These are phyloP conservation scores for Reticulitermes lucifugus DNA, from an alignment of 2,888 invertebrate species.

Conservation along the genomic window DNA sequence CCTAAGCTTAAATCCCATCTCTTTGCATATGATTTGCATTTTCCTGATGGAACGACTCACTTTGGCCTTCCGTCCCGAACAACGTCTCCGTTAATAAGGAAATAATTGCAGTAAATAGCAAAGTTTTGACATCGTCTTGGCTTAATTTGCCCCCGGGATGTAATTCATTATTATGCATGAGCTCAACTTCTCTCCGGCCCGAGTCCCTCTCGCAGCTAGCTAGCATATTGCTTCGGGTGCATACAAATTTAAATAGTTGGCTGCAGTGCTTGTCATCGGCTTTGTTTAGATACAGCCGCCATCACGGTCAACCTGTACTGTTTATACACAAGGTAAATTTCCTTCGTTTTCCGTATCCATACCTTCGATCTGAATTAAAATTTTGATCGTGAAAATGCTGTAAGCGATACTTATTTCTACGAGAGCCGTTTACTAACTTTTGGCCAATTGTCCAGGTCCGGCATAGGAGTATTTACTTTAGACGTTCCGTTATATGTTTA, in stretches of 20 bases:
- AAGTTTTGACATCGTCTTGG: constrained; percentile 66
- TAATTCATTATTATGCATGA: constrained; percentile 68
- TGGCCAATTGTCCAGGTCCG: no score
- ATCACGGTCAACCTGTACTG: no score
- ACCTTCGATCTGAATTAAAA: no score
- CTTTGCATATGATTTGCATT: constrained; percentile 48
- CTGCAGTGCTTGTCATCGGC: not conserved
- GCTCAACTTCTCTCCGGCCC: constrained; percentile 47
- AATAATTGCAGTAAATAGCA: constrained; percentile 66
- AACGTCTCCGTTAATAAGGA: constrained; percentile 54
- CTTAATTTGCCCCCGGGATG: constrained; percentile 66
- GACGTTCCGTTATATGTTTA: no score
- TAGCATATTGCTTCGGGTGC: constrained; percentile 23
- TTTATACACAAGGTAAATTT: no score
- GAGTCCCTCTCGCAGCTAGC: not conserved
- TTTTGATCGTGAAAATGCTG: no score
- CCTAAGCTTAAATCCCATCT: constrained; percentile 30
- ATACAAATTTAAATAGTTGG: constrained; percentile 19
- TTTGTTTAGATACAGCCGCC: no score
- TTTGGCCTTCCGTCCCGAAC: constrained; percentile 4
- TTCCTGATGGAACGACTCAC: constrained; percentile 45
- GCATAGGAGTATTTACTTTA: no score
- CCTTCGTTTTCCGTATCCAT: no score
- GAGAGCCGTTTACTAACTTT: no score
- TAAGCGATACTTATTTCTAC: no score